Evolutionary conservation across 2,797 vertebrate genomes (phyloP), one percentile per base, ranked within the genome.

Genomic region (Tamandua tetradactyla): DNA sequence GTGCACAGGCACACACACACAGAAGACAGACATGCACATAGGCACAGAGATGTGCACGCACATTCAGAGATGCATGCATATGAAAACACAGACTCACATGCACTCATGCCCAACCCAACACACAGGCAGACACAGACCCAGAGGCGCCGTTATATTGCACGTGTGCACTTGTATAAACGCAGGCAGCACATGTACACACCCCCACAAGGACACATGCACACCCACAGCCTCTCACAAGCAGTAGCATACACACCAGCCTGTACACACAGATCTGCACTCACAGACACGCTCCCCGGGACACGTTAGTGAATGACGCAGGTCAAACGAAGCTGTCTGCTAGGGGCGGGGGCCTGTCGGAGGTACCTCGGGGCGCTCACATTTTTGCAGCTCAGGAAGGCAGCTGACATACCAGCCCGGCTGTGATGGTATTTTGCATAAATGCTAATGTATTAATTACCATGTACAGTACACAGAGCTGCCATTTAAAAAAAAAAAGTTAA

Each of bases 381-480:
- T 97, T 97, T 97, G 94, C 97, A 97, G 95, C 96, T 97, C 96
- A 96, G 95, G 96, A 97, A 97, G 96, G 97, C 96, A 97, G 97
- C 97, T 97, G 97, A 97, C 97, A 96, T 96, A 96, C 96, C 96
- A 97, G 97, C 97, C 97, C 0, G 96, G 95, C 97, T 97, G 96
- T 96, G 97, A 97, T 96, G 96, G 91, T 97, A 96, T 97, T 97
- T 97, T 97, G 97, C 97, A 97, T 97, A 97, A 97, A 97, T 97
- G 97, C 97, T 97, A 97, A 97, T 97, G 94, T 97, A 97, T 97
- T 97, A 97, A 97, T 97, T 97, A 97, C 97, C 97, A 97, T 97
- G 97, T 97, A 97, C 97, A 96, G 97, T 97, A 97, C 97, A 97
- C 97, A 97, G 97, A 97, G 94, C 97, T 97, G 97, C 96, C 97